These are phyloP conservation scores for Sinocyclocheilus maitianheensis DNA, from an alignment of 2,113 vertebrate genomes.

Conservation along the genomic window DNA sequence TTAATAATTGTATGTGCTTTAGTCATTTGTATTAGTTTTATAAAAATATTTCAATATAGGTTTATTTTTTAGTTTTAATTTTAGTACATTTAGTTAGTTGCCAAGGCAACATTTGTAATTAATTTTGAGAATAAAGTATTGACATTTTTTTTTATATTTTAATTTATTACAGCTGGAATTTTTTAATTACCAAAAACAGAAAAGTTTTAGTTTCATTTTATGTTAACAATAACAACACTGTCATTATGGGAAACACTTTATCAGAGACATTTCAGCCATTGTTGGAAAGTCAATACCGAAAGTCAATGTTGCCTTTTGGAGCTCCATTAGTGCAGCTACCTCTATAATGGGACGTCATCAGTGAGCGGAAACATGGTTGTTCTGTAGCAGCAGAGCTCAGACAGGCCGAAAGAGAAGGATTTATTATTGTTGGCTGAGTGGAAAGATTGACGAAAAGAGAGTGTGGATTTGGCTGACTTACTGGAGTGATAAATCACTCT, in stretches of 20 bases:
- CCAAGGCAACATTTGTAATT: neutral
- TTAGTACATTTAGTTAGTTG: neutral
- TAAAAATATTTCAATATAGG: neutral
- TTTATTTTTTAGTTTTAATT: neutral
- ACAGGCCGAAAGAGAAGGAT: neutral
- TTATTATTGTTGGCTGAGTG: slow-evolving; percentile 15
- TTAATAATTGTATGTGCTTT: neutral
- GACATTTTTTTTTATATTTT: neutral
- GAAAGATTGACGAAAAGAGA: slow-evolving; percentile 12
- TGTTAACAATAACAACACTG: neutral
- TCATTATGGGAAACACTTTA: neutral
- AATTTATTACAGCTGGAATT: neutral
- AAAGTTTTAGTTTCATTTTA: neutral
- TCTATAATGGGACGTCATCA: neutral
- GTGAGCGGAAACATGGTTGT: neutral
- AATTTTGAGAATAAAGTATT: neutral
- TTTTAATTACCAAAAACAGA: neutral
- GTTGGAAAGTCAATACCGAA: neutral
- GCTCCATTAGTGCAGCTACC: neutral
- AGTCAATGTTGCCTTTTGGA: neutral
- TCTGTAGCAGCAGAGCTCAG: neutral
- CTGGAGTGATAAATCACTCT: slow-evolving; percentile 8
- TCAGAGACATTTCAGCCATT: neutral
- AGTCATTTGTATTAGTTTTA: neutral
- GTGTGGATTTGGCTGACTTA: slow-evolving; percentile 6